Percentiles rank a stretch among this genome's conserved stretches.
phyloP scores from a whole-genome alignment of 2,888 invertebrate genomes.

The Cheilosia soror region DNA sequence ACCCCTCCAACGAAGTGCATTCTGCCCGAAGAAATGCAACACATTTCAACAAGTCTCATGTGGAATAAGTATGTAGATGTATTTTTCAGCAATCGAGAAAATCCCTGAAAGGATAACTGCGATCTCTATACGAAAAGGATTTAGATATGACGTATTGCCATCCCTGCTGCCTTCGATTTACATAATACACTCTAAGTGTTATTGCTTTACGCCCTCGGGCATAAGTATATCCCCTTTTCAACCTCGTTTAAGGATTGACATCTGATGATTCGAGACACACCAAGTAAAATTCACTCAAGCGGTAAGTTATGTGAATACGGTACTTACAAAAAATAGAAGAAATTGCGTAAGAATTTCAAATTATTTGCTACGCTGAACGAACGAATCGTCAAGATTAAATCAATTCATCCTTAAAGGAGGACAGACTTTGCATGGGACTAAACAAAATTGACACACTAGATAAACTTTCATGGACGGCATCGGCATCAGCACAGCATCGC shows the following conservation, averaged over 20 bases:
- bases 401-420: conserved; percentile 6
- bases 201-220: conserved; percentile 14
- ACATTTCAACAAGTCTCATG: conserved; percentile 50
- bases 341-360: conserved; percentile 37
- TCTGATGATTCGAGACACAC: conserved; percentile 64
- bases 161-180: conserved; percentile 50
- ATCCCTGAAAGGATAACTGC: conserved; percentile 31
- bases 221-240: conserved; percentile 20
- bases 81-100: neutral
- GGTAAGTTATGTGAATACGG: conserved; percentile 19
- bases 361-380: conserved; percentile 63
- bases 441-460: conserved; percentile 38
- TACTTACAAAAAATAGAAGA: conserved; percentile 13
- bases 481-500: neutral
- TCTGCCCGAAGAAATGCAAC: conserved; percentile 49
- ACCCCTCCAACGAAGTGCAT: conserved; percentile 20
- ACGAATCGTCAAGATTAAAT: conserved; percentile 23
- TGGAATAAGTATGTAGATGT: neutral
- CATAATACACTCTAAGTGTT: conserved; percentile 51
- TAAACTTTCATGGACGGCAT: conserved; percentile 26
- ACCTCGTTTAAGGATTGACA: conserved; percentile 44
- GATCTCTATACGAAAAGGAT: conserved; percentile 12
- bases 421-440: neutral
- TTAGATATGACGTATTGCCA: conserved; percentile 26
- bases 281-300: conserved; percentile 56